phyloP scores from a whole-genome alignment of 2,797 vertebrate genomes.

The Tapirus indicus region DNA sequence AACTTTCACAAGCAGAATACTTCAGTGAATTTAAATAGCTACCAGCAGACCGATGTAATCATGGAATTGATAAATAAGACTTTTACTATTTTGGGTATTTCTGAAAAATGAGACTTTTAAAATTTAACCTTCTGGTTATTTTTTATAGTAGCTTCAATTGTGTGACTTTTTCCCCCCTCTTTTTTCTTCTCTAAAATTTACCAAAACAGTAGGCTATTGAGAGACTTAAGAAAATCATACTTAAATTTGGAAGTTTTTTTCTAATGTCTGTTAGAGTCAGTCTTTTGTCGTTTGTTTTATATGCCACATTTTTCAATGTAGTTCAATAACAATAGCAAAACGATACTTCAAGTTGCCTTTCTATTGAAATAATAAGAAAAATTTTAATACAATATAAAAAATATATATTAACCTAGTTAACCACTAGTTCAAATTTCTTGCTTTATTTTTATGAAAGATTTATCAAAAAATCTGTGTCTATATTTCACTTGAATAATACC shows the following conservation, averaged over 20 bases:
- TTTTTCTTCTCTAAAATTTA: neutral
- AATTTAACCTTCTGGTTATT: constrained; percentile 14
- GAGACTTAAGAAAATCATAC: constrained; percentile 8
- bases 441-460: constrained; percentile 18
- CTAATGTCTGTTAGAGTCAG: neutral
- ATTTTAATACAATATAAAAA: neutral
- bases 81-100: neutral
- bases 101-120: constrained; percentile 47
- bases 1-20: constrained; percentile 26
- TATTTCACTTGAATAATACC: neutral
- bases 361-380: neutral
- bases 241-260: constrained; percentile 14
- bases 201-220: neutral
- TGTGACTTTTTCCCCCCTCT: neutral
- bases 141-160: neutral
- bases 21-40: constrained; percentile 22
- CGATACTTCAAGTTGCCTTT: neutral
- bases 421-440: neutral
- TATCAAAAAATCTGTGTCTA: neutral
- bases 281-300: neutral
- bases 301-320: neutral
- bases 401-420: neutral
- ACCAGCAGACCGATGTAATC: neutral
- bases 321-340: neutral
- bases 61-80: neutral